phyloP scores from a whole-genome alignment of 2,888 invertebrate species.

The Plemyria rubiginata region DNA sequence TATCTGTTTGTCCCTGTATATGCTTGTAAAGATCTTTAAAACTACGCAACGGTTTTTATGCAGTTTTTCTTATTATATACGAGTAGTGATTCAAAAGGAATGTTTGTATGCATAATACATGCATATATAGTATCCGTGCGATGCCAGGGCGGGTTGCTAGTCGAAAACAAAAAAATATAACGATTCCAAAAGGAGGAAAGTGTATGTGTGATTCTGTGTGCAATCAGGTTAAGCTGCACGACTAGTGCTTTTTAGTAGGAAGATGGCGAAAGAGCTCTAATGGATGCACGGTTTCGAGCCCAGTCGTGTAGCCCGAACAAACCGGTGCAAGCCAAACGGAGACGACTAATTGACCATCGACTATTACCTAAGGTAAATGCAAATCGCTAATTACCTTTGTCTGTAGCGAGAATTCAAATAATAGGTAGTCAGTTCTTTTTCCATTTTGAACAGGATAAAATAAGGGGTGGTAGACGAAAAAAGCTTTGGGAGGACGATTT shows the following conservation, averaged over 20 bases:
- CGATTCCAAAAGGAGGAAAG: neutral
- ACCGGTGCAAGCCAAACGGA: constrained; percentile 56
- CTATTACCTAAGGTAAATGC: constrained; percentile 55
- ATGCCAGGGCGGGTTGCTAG: no score
- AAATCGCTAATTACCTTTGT: constrained; percentile 72
- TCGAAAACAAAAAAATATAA: no score
- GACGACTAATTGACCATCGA: constrained; percentile 72
- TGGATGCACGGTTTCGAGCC: neutral
- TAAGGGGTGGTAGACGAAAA: neutral
- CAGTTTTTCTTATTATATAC: no score
- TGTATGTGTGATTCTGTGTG: neutral
- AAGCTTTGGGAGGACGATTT: no score
- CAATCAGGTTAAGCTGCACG: neutral
- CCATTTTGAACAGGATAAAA: neutral
- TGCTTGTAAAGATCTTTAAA: no score
- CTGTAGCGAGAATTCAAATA: constrained; percentile 60
- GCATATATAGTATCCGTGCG: no score
- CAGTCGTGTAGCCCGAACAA: constrained; percentile 28
- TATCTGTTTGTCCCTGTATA: no score
- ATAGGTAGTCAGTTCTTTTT: constrained; percentile 32
- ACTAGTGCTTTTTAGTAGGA: neutral
- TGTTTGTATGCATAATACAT: no score
- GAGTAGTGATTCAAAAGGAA: no score
- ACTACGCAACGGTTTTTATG: no score
- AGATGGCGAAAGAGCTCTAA: constrained; percentile 2